These are phyloP conservation scores for Dreissena rostriformis DNA, from an alignment of 1,140 invertebrate genomes.

Conservation along the genomic window DNA sequence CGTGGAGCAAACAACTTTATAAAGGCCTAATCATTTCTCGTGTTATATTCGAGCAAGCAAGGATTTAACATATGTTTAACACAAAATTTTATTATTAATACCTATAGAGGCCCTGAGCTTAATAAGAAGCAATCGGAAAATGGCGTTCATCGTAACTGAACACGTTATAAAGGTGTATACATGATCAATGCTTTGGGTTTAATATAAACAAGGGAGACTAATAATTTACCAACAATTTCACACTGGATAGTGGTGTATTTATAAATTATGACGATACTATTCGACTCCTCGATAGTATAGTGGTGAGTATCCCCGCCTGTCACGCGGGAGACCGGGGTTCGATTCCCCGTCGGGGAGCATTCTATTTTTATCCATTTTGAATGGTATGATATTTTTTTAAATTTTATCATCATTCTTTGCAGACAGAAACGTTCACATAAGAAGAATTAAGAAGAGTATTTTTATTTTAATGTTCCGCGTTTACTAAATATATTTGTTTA, in stretches of 20 bases:
- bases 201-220: background rate
- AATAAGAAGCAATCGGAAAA: background rate
- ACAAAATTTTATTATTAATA: too few relatives aligned
- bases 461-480: too few relatives aligned
- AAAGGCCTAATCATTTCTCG: too few relatives aligned
- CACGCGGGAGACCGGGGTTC: background rate
- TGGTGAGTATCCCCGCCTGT: constrained; percentile 3
- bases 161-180: too few relatives aligned
- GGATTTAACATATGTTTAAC: too few relatives aligned
- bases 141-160: background rate
- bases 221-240: too few relatives aligned
- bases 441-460: constrained; percentile 27
- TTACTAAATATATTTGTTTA: too few relatives aligned
- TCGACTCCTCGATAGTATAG: too few relatives aligned
- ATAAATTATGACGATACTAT: background rate
- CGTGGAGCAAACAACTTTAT: too few relatives aligned
- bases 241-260: background rate
- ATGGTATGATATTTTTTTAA: background rate
- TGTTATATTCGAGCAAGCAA: too few relatives aligned
- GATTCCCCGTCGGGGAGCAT: background rate
- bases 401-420: constrained; percentile 5
- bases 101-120: too few relatives aligned
- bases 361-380: background rate
- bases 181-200: background rate
- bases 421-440: constrained; percentile 28